Evolutionary conservation across 2,888 invertebrate genomes (phyloP).

Genomic region (Trissoscelio sp.): DNA sequence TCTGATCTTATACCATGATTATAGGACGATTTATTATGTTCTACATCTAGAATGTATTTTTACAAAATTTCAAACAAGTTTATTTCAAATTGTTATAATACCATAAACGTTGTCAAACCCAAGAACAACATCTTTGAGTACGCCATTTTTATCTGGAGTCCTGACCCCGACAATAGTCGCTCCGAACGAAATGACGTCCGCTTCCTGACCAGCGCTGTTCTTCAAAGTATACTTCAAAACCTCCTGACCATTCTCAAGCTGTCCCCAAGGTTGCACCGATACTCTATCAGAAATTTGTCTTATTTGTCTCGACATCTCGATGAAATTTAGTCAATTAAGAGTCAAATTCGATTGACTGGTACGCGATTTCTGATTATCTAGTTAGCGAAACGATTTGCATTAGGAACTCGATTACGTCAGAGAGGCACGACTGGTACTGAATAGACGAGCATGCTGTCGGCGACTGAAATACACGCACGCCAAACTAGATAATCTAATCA

Average conservation of each 20-base stretch:
- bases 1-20: neutral
- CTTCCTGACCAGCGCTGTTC: constrained; percentile 76
- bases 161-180: constrained; percentile 91
- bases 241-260: constrained; percentile 70
- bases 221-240: constrained; percentile 78
- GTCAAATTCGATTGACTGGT: constrained; percentile 23
- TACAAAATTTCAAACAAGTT: neutral
- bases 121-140: constrained; percentile 90
- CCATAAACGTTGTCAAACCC: constrained; percentile 93
- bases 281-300: constrained; percentile 64
- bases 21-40: too few relatives aligned
- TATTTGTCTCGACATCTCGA: constrained; percentile 21
- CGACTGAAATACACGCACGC: constrained; percentile 55
- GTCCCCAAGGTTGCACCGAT: constrained; percentile 76
- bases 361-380: constrained; percentile 34
- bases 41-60: too few relatives aligned
- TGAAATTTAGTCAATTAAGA: too few relatives aligned
- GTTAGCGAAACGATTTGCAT: constrained; percentile 47
- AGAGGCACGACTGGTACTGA: constrained; percentile 56
- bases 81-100: constrained; percentile 69
- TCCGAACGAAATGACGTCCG: constrained; percentile 90
- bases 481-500: constrained; percentile 63
- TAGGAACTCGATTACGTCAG: constrained; percentile 52
- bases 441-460: constrained; percentile 23
- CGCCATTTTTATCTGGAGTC: constrained; percentile 90